Evolutionary conservation across 2,113 vertebrate species (phyloP).

Genomic region (Plecturocebus donacophilus): DNA sequence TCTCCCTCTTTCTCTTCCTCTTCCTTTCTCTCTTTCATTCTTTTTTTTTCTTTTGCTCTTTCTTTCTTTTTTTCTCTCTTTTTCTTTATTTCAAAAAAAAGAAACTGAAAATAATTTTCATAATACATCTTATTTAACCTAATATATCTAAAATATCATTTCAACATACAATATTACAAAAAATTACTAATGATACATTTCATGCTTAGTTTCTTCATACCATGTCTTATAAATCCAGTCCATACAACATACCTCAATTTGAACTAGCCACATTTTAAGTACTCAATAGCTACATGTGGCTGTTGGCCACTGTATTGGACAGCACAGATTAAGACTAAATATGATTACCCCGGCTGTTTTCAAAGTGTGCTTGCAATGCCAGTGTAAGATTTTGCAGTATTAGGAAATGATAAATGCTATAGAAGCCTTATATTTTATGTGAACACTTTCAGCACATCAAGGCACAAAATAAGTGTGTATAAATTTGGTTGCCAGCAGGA

Average conservation of each 20-base stretch:
- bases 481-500: background rate
- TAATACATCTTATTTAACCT: background rate
- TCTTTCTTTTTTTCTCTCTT: too few species aligned
- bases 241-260: background rate
- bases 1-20: too few species aligned
- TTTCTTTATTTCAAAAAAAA: too few species aligned
- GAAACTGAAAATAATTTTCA: background rate
- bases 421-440: background rate
- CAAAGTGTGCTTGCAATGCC: background rate
- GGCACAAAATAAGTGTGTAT: background rate
- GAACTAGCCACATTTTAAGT: background rate
- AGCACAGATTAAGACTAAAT: background rate
- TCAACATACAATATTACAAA: background rate
- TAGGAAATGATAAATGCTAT: background rate
- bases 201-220: background rate
- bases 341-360: background rate
- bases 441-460: background rate
- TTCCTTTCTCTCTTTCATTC: too few species aligned
- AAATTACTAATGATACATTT: background rate
- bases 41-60: too few species aligned
- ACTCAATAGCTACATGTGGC: background rate
- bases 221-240: background rate
- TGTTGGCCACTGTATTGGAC: background rate
- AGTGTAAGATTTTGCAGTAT: background rate
- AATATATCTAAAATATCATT: background rate